Percentiles rank a stretch among this genome's conserved stretches.
phyloP scores from a whole-genome alignment of 1,140 invertebrate genomes.

The Archivesica marissinica region DNA sequence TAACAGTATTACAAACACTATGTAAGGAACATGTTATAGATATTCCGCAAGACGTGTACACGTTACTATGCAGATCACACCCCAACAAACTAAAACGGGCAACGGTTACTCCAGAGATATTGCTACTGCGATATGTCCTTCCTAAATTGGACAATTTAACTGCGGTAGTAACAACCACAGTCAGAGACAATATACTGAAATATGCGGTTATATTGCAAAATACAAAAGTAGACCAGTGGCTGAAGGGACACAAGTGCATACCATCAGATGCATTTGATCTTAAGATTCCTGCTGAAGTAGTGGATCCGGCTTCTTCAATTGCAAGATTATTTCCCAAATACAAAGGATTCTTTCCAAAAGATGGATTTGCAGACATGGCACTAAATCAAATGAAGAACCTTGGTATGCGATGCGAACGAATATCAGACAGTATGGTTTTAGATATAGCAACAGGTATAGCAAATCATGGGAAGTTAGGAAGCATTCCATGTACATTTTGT shows the following conservation, averaged over 20 bases:
- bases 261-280: background rate
- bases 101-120: background rate
- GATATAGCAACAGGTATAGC: background rate
- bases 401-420: background rate
- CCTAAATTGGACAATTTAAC: background rate
- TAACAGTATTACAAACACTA: background rate
- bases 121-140: background rate
- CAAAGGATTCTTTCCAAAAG: conserved; percentile 3
- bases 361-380: background rate
- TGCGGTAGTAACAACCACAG: too few relatives aligned
- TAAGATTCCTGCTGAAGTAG: background rate
- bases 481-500: background rate
- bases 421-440: background rate
- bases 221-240: background rate
- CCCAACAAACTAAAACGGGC: background rate
- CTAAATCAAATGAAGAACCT: background rate
- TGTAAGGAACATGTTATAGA: background rate
- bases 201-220: background rate
- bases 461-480: background rate
- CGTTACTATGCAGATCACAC: background rate
- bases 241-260: background rate
- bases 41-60: background rate
- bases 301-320: background rate
- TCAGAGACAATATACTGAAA: background rate
- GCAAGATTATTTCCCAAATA: background rate